Evolutionary conservation across 2,797 vertebrate genomes (phyloP).

Genomic region (Orientallactaga sibirica): DNA sequence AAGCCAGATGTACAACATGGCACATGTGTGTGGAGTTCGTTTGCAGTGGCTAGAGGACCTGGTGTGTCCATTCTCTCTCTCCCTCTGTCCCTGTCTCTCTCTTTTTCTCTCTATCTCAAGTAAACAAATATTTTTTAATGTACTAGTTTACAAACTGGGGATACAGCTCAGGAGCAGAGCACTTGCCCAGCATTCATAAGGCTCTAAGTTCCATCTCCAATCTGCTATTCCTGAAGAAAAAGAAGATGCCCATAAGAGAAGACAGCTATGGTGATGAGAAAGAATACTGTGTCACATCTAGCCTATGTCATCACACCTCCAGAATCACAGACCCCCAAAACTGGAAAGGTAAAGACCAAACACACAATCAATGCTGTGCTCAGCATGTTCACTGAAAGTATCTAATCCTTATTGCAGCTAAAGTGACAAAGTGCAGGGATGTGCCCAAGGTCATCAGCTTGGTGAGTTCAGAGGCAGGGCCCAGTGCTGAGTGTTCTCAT

Average conservation of each 20-base stretch:
- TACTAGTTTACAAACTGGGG: not conserved
- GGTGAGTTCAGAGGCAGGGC: not conserved
- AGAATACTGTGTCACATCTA: slow-evolving; percentile 18
- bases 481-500: not conserved
- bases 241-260: not conserved
- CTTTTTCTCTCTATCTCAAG: too few relatives aligned
- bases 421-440: not conserved
- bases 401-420: not conserved
- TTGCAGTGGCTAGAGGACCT: too few relatives aligned
- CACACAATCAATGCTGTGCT: not conserved
- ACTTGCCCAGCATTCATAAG: too few relatives aligned
- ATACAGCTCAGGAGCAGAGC: too few relatives aligned
- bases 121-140: not conserved
- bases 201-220: too few relatives aligned
- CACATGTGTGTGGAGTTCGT: too few relatives aligned
- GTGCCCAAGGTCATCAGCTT: not conserved
- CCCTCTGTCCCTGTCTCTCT: too few relatives aligned
- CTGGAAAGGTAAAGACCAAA: slow-evolving; percentile 9
- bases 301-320: not conserved
- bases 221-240: not conserved
- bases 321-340: slow-evolving; percentile 26
- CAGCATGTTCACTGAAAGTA: not conserved
- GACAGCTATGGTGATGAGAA: not conserved
- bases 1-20: too few relatives aligned
- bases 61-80: too few relatives aligned